Base-by-base conservation (phyloP, 2,113 vertebrate species). In the Rhynchopsitta pachyrhyncha region DNA sequence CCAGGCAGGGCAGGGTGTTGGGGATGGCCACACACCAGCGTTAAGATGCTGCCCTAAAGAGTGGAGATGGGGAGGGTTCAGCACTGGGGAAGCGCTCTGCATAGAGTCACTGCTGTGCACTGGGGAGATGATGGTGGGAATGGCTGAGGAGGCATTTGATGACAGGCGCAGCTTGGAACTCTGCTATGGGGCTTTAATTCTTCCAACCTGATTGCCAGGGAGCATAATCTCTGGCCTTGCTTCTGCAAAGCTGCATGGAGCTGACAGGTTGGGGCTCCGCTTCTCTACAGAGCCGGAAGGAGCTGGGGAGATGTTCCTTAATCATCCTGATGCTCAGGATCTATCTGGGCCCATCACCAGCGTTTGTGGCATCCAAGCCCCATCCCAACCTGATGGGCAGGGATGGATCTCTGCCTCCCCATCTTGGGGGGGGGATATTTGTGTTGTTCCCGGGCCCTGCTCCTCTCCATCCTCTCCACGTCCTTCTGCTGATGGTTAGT, bases 101-200 rank as follows among this genome's bases (percentile, higher is more conserved):
- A 0, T 16, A 17, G 14, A 3, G 77, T 25, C 46, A 1, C 37
- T 1, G 3, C 18, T 18, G 49, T 23, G 60, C 22, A 0, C 6
- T 13, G n/a, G 64, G 68, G 76, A 47, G 19, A 1, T 5, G 47
- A 35, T 39, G 83, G 16, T 89, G 73, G 68, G 11, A 82, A 41
- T 25, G 33, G 46, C 73, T 60, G 73, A 37, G 71, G 84, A 55
- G 74, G 62, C 31, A 27, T 44, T 33, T 64, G 29, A 4, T 15
- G 81, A 57, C 84, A 91, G 64, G 22, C 60, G 22, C 55, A 59
- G 74, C 24, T 53, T 35, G 4, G 83, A 66, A 3, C 55, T 49
- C n/a, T 53, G 41, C 64, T 77, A 28, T 50, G 55, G 4, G 57
- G 10, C 28, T 71, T 28, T 13, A 0, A 18, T 66, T 46, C 76